Percentiles rank a stretch among this genome's conserved stretches.
These are phyloP conservation scores for Solenopsis invicta DNA, from an alignment of 1,140 invertebrate genomes.

Conservation along the genomic window DNA sequence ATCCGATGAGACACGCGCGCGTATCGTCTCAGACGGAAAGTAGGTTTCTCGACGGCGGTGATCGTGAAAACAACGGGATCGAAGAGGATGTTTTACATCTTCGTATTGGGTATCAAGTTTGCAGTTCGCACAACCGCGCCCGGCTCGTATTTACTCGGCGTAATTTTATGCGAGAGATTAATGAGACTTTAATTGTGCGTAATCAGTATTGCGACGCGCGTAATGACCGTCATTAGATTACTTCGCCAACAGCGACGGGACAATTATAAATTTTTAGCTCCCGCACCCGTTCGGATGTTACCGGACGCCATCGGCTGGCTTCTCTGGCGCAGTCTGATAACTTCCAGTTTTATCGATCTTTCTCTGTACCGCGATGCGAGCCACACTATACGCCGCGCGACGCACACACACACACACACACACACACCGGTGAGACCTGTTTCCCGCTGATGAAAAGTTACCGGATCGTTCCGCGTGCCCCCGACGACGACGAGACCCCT, in stretches of 20 bases:
- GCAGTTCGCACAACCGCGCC: background rate
- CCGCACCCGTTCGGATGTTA: background rate
- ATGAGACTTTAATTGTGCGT: slow-evolving; percentile 35
- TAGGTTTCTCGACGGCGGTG: no score
- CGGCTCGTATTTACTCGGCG: background rate
- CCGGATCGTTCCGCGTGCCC: slow-evolving; percentile 59
- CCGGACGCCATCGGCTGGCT: background rate
- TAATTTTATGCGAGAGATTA: slow-evolving; percentile 32
- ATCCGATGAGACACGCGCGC: background rate
- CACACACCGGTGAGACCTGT: slow-evolving; percentile 70
- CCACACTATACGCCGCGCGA: background rate
- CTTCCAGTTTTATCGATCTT: slow-evolving; percentile 73
- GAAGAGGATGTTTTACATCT: background rate
- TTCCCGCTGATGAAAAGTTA: slow-evolving; percentile 73
- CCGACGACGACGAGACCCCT: slow-evolving; percentile 63
- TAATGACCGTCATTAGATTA: slow-evolving; percentile 25
- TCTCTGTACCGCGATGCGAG: slow-evolving; percentile 23
- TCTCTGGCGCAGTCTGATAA: slow-evolving; percentile 34
- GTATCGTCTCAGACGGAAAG: background rate
- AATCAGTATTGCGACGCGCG: slow-evolving; percentile 39
- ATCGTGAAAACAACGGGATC: background rate
- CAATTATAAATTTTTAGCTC: slow-evolving; percentile 40
- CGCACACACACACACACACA: slow-evolving; percentile 53
- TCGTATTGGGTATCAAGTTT: background rate
- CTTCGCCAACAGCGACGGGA: background rate